A percentile compares a stretch with the other conserved stretches of the same genome.
Conservation (phyloP, 2,797 vertebrate genomes). For the Moxostoma hubbsi region DNA sequence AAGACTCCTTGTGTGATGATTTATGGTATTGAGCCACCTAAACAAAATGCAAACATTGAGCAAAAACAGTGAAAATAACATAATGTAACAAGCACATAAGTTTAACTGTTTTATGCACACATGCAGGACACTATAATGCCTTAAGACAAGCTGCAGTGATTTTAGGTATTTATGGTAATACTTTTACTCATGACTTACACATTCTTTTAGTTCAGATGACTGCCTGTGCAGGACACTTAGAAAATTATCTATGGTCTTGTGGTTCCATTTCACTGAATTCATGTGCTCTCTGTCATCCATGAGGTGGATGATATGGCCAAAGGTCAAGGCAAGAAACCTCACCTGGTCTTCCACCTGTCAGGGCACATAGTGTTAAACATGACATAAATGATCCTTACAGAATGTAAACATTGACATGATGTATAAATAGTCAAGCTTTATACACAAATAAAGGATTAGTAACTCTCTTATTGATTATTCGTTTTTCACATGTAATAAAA, state of each 20-base stretch:
- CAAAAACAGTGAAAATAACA: too few relatives aligned
- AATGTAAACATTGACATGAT: too few relatives aligned
- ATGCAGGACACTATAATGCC: too few relatives aligned
- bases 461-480: too few relatives aligned
- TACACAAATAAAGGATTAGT: too few relatives aligned
- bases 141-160: too few relatives aligned
- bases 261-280: slow-evolving; percentile 11
- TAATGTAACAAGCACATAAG: neutral
- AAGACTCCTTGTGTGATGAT: neutral
- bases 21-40: slow-evolving; percentile 1
- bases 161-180: too few relatives aligned
- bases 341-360: slow-evolving; percentile 38
- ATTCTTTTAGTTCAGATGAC: slow-evolving; percentile 32
- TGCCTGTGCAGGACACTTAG: slow-evolving; percentile 30
- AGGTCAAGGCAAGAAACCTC: slow-evolving; percentile 39
- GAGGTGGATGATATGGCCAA: slow-evolving; percentile 26
- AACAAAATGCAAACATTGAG: neutral
- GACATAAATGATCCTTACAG: too few relatives aligned
- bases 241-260: neutral
- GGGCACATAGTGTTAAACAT: neutral
- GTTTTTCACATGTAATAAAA: too few relatives aligned
- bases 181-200: slow-evolving; percentile 46
- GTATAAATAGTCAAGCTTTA: too few relatives aligned
- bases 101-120: too few relatives aligned
- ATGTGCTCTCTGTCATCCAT: neutral